These are phyloP conservation scores for Agriopis leucophaearia DNA, from an alignment of 2,888 invertebrate species.

Conservation along the genomic window DNA sequence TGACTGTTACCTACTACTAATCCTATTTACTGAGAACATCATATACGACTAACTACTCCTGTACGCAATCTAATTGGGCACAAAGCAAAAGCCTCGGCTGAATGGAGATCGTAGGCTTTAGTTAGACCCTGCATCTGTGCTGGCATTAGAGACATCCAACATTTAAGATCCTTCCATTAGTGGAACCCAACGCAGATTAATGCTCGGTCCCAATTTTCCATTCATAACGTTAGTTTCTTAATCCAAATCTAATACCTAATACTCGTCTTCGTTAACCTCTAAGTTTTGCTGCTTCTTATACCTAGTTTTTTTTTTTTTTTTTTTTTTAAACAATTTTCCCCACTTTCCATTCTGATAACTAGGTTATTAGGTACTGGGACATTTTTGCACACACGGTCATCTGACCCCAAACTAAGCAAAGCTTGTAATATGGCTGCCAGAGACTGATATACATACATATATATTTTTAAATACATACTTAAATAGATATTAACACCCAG, in stretches of 20 bases:
- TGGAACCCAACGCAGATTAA: slow-evolving; percentile 17
- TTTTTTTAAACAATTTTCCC: no score
- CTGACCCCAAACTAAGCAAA: no score
- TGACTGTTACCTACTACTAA: neutral
- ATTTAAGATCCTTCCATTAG: slow-evolving; percentile 31
- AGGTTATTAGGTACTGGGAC: no score
- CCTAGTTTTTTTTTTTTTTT: no score
- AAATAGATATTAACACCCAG: no score
- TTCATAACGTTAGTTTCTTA: slow-evolving; percentile 14
- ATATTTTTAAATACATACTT: no score
- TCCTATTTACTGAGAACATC: neutral
- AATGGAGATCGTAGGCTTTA: slow-evolving; percentile 19
- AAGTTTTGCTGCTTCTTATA: neutral
- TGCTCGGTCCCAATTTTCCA: slow-evolving; percentile 18
- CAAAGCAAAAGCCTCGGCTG: slow-evolving; percentile 12
- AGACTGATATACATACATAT: no score
- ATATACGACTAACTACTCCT: neutral
- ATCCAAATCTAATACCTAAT: slow-evolving; percentile 9
- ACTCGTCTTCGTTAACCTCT: neutral
- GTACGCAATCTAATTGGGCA: slow-evolving; percentile 18
- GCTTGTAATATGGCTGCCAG: no score
- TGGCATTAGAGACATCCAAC: slow-evolving; percentile 21
- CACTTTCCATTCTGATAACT: no score
- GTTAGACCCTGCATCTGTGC: slow-evolving; percentile 22
- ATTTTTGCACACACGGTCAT: no score